Base-by-base conservation (phyloP, 2,113 vertebrate genomes). In the Chaetops frenatus region DNA sequence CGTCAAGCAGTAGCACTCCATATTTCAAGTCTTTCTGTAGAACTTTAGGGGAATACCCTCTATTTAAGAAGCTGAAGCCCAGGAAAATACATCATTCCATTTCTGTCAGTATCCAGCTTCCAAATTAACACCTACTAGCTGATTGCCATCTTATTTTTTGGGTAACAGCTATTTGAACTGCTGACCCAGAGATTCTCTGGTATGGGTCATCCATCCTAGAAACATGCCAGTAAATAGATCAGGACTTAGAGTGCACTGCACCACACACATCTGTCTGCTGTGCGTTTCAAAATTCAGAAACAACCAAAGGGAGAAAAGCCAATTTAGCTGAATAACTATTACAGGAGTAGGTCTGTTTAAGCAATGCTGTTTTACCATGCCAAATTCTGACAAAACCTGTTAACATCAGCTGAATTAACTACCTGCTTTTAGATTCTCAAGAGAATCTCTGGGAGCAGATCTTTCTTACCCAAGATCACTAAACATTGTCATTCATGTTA, bases 381-480 rank as follows among this genome's bases (percentile, higher is more conserved):
- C 66, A 87, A 72, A 90, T 78, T 90, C 84, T 95, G 91, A 94
- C 86, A 94, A 77, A 94, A 93, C 58, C 74, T 0, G 16, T 94
- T 95, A 93, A 69, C 51, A 58, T 90, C 61, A 95, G 42, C 35
- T 86, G 69, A 87, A 91, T 83, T 91, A 87, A 72, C 89, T 94
- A 82, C 29, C 67, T 94, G 60, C n/a, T 90, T 84, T 90, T 90
- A 83, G 47, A 85, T 64, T 95, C 71, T 78, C 51, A 79, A 3
- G 40, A 83, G 48, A 91, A 78, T 62, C 31, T 94, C 76, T 88
- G 79, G 69, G 76, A 94, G 42, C 74, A 94, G 89, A 69, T 86
- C 87, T 83, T 82, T 90, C 76, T 86, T 96, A 93, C n/a, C 74
- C 90, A 77, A 74, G 74, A 90, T 82, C 64, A 81, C 81, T 69